These are phyloP conservation scores for Cryptoleucopteryx plumbea DNA, from an alignment of 2,113 vertebrate genomes.

Conservation along the genomic window DNA sequence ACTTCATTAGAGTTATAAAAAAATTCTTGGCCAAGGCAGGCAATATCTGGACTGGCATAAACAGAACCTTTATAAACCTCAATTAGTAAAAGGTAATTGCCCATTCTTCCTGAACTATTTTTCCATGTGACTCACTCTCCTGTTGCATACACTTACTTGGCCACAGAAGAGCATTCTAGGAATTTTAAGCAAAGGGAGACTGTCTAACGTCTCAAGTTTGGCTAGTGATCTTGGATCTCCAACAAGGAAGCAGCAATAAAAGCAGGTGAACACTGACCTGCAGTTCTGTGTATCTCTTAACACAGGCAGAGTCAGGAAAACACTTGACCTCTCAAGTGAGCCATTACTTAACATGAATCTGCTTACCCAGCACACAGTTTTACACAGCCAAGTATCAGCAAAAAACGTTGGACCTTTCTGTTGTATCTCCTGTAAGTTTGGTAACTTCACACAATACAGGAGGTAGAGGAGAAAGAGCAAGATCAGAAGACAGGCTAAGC, in stretches of 20 bases:
- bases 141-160: not conserved
- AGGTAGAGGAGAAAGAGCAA: not conserved
- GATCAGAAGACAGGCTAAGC: not conserved
- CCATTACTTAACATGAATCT: not conserved
- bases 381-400: not conserved
- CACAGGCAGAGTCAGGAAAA: not conserved
- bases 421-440: accelerated
- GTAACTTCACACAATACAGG: not conserved
- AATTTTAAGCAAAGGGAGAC: not conserved
- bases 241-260: not conserved
- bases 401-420: not conserved
- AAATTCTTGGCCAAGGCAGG: not conserved
- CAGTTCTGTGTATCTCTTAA: not conserved
- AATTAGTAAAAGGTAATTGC: not conserved
- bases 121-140: not conserved
- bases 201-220: not conserved
- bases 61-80: not conserved
- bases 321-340: not conserved
- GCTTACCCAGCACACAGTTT: not conserved
- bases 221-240: not conserved
- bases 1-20: not conserved
- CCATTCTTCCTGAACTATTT: not conserved
- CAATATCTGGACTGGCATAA: not conserved
- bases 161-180: not conserved
- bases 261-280: not conserved